Base-by-base conservation (phyloP, 2,113 vertebrate genomes). In the Canis aureus region DNA sequence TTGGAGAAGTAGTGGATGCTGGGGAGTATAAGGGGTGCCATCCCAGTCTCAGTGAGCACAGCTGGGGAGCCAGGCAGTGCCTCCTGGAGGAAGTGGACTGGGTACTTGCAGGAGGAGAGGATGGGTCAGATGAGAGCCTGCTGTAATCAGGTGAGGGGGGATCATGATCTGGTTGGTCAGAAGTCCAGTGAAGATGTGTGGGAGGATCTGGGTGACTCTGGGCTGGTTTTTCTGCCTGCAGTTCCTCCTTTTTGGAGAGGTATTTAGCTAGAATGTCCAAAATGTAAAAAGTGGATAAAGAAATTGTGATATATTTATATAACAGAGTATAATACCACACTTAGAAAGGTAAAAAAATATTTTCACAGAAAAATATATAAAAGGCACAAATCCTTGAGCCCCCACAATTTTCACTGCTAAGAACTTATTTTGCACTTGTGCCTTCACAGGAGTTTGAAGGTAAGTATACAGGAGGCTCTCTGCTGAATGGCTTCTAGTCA, bases 271-370 rank as follows among this genome's bases (percentile, higher is more conserved):
- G 2, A 64, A 13, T 76, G 67, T 81, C 92, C 89, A 84, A 97
- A 88, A 89, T 94, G 38, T 80, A 74, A 89, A 73, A n/a, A 20
- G 43, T 43, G 43, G 43, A 43, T 43, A 43, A 43, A 1, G 43
- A 43, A 43, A 43, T 43, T 43, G 43, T 43, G 43, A 43, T 43
- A 43, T 43, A 43, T 43, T 43, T 43, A 43, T 43, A 43, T 43
- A 43, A 43, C 49, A 49, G 43, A 53, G n/a, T 74, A 71, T 53
- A 88, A 66, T 66, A n/a, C 25, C 64, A 95, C 69, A 69, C 66
- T 57, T 91, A 76, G 78, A 95, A 94, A 82, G 76, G 49, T 69
- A 81, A 66, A 51, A 35, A 87, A 76, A 43, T 80, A 83, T 89
- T 95, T 78, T 53, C 62, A 66, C 35, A 74, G 69, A 25, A 89